Conservation (phyloP, 1,140 invertebrate genomes). For the Eubasilissa regina region DNA sequence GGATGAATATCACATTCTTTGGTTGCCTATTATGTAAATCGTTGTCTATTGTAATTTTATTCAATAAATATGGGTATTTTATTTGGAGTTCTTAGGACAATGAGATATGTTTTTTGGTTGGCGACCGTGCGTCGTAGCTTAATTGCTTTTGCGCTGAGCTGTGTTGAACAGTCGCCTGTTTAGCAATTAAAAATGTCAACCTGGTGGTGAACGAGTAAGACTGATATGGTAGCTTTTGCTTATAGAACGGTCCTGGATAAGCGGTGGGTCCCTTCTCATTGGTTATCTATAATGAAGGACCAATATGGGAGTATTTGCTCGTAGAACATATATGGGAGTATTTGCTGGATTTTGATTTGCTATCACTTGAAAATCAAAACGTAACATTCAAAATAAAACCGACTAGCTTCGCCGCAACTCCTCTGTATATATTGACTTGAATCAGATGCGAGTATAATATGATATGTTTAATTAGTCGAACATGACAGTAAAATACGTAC, state of each 20-base stretch:
- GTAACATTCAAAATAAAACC: not conserved
- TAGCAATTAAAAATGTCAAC: no score
- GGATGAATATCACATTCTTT: not conserved
- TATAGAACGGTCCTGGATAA: no score
- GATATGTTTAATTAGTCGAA: not conserved
- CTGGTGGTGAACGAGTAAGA: no score
- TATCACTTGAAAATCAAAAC: not conserved
- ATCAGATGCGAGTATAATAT: not conserved
- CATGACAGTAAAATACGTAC: slow-evolving; percentile 58
- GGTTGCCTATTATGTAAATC: not conserved
- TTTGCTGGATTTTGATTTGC: not conserved
- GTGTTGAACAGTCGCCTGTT: no score
- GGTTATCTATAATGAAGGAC: no score
- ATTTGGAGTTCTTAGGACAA: not conserved
- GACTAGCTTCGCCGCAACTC: no score
- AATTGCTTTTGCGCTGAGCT: no score
- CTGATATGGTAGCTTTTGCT: no score
- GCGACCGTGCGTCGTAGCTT: no score
- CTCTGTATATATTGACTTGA: not conserved
- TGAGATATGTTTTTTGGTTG: not conserved
- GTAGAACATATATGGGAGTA: not conserved
- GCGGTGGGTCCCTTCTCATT: no score
- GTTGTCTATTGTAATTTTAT: not conserved
- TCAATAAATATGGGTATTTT: not conserved
- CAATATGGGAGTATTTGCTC: no score